These are phyloP conservation scores for Chymomyza procnemis DNA, from an alignment of 2,888 invertebrate species.

Conservation along the genomic window DNA sequence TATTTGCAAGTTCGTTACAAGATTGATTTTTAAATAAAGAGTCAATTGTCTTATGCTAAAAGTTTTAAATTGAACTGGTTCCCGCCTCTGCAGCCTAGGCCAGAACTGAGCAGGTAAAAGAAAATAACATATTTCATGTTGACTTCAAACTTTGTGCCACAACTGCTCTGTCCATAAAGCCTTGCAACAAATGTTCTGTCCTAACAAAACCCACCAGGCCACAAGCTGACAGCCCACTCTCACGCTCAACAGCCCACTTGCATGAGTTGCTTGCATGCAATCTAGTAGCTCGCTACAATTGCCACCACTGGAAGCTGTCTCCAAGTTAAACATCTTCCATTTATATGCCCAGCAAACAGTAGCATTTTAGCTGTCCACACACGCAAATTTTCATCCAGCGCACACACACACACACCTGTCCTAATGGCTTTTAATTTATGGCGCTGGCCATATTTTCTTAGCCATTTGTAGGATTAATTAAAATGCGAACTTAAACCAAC, in stretches of 20 bases:
- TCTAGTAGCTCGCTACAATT: background rate
- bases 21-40: no score
- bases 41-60: no score
- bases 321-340: conserved; percentile 72
- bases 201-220: no score
- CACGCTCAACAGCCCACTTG: background rate
- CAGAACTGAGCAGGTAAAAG: no score
- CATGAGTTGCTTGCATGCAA: conserved; percentile 12
- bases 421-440: conserved; percentile 60
- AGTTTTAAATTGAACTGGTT: no score
- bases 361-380: conserved; percentile 70
- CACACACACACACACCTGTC: conserved; percentile 28
- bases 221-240: background rate
- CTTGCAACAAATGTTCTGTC: background rate
- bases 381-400: conserved; percentile 65
- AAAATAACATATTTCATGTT: no score
- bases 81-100: no score
- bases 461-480: conserved; percentile 54
- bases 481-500: conserved; percentile 51
- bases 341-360: conserved; percentile 63
- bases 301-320: conserved; percentile 45
- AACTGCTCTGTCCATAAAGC: background rate
- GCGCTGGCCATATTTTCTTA: conserved; percentile 72
- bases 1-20: no score
- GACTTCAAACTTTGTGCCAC: background rate